Percentiles rank a stretch among this genome's conserved stretches.
These are phyloP conservation scores for Pseudonaja textilis DNA, from an alignment of 2,113 vertebrate species.

Conservation along the genomic window DNA sequence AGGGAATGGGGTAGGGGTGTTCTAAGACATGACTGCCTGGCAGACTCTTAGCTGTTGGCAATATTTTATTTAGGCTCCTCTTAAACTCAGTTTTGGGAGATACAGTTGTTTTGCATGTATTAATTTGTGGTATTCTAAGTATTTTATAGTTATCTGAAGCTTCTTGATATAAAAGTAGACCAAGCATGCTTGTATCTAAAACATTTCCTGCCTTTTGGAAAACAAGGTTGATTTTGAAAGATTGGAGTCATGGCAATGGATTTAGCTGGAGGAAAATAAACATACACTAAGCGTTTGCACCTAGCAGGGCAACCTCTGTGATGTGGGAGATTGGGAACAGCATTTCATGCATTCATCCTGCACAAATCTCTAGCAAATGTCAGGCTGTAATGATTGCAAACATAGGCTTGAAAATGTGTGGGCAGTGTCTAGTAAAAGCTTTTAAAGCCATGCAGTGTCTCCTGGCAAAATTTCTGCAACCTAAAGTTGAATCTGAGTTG, in stretches of 20 bases:
- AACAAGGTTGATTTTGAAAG: background rate
- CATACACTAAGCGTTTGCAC: background rate
- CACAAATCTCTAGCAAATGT: background rate
- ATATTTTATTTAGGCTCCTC: background rate
- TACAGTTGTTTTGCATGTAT: background rate
- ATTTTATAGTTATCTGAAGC: background rate
- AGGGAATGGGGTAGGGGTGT: background rate
- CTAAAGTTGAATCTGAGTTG: background rate
- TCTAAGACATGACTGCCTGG: background rate
- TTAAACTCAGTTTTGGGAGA: background rate
- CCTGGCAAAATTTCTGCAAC: background rate
- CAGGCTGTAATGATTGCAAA: background rate
- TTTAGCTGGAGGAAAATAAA: background rate
- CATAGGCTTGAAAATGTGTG: background rate
- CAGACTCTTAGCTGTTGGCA: background rate
- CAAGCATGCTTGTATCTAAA: background rate
- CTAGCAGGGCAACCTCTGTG: background rate
- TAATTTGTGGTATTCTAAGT: background rate
- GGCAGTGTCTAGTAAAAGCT: background rate
- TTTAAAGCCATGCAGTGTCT: background rate
- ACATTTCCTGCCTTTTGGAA: background rate
- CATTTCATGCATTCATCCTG: background rate
- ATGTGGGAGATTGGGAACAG: background rate
- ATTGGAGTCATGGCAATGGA: background rate
- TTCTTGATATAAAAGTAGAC: background rate